A percentile compares a stretch with the other conserved stretches of the same genome.
Evolutionary conservation across 2,888 invertebrate genomes (phyloP).

Genomic region (Leptinotarsa rubiginosa): DNA sequence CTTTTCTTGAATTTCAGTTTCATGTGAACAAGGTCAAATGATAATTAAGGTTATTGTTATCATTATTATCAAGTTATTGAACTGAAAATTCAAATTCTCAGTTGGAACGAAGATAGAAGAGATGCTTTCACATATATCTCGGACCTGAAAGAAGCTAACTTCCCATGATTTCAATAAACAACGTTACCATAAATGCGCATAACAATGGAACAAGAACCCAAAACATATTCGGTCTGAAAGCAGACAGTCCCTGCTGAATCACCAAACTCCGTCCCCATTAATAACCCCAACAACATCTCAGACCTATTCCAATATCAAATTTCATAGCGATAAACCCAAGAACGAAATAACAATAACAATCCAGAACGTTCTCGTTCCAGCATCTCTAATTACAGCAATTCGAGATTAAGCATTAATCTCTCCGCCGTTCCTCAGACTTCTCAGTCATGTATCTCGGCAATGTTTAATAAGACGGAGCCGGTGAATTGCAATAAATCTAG

Average conservation of each 20-base stretch:
- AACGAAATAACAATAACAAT: constrained; percentile 30
- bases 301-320: constrained; percentile 27
- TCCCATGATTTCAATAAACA: too few species aligned
- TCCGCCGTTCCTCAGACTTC: constrained; percentile 36
- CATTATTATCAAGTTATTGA: too few species aligned
- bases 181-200: too few species aligned
- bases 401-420: constrained; percentile 44
- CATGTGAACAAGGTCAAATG: too few species aligned
- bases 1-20: too few species aligned
- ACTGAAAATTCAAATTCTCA: too few species aligned
- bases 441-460: constrained; percentile 43
- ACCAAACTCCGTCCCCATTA: constrained; percentile 12
- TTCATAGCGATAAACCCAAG: constrained; percentile 22
- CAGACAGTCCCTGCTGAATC: neutral
- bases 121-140: too few species aligned
- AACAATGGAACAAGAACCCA: too few species aligned
- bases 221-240: too few species aligned
- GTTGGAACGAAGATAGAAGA: too few species aligned
- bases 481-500: constrained; percentile 39
- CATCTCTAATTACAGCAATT: constrained; percentile 42
- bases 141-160: too few species aligned
- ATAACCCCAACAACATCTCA: constrained; percentile 12
- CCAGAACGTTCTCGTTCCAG: constrained; percentile 30
- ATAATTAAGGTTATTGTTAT: too few species aligned
- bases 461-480: constrained; percentile 40